Evolutionary conservation across 1,140 invertebrate species (phyloP).

Genomic region (Brachionus calyciflorus): DNA sequence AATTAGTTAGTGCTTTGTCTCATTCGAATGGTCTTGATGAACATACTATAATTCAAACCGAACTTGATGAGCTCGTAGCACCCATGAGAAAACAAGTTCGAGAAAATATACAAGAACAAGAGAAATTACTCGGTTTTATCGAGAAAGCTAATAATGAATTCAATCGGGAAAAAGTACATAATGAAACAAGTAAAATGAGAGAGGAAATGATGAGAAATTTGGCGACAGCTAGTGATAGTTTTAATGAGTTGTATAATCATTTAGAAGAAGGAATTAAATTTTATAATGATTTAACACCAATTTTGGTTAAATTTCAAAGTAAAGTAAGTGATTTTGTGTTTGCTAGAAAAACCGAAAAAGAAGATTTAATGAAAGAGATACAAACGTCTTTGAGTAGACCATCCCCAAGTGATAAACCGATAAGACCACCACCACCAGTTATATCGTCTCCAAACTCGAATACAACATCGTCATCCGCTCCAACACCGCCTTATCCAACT

Average conservation of each 20-base stretch:
- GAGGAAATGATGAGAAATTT: constrained; percentile 80
- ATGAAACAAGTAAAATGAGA: constrained; percentile 64
- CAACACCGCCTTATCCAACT: not conserved
- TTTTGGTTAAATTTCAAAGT: constrained; percentile 90
- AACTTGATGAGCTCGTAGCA: constrained; percentile 74
- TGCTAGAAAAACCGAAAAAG: constrained; percentile 96
- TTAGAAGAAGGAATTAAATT: constrained; percentile 90
- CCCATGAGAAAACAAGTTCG: constrained; percentile 74
- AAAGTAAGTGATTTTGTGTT: constrained; percentile 98
- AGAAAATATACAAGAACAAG: constrained; percentile 75
- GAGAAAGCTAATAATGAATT: constrained; percentile 73
- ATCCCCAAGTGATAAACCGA: not conserved
- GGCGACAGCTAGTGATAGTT: constrained; percentile 83
- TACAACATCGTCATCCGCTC: not conserved
- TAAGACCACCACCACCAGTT: constrained; percentile 18
- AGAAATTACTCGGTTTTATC: constrained; percentile 73
- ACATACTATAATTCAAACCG: constrained; percentile 72
- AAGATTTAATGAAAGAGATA: constrained; percentile 75
- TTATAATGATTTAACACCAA: constrained; percentile 93
- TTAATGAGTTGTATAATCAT: constrained; percentile 82
- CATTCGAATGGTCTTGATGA: constrained; percentile 84
- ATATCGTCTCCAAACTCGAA: not conserved
- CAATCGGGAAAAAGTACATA: constrained; percentile 68
- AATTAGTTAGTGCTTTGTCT: constrained; percentile 75
- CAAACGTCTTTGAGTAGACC: constrained; percentile 50